phyloP scores from a whole-genome alignment of 2,113 vertebrate species.

The Rhegmatorhina hoffmannsi region DNA sequence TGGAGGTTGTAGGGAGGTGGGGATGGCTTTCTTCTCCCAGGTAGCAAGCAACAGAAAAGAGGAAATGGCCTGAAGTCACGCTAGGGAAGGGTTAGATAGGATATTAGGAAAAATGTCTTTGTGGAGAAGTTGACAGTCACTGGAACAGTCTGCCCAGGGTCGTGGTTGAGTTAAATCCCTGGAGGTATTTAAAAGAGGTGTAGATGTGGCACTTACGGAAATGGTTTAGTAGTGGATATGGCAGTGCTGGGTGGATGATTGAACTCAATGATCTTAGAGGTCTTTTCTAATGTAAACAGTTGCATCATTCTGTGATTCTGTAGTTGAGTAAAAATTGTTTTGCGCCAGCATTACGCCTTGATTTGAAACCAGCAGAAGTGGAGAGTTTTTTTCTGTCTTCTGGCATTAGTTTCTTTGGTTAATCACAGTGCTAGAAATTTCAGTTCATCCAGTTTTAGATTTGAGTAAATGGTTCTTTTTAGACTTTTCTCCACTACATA shows the following conservation, averaged over 20 bases:
- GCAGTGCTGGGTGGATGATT: no score
- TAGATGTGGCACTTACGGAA: neutral
- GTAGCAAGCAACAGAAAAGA: neutral
- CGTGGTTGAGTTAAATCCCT: neutral
- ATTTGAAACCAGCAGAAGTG: neutral
- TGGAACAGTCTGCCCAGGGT: neutral
- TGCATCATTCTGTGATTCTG: neutral
- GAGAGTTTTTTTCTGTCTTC: neutral
- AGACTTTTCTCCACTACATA: neutral
- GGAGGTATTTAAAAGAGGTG: neutral
- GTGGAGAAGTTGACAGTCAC: neutral
- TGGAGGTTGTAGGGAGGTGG: neutral
- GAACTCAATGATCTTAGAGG: neutral
- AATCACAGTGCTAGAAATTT: neutral
- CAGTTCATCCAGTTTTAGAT: neutral
- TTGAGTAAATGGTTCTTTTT: neutral
- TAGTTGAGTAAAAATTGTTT: neutral
- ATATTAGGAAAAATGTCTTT: neutral
- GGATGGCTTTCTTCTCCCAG: neutral
- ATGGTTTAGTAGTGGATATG: neutral
- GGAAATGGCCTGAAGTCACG: neutral
- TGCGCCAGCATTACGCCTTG: neutral
- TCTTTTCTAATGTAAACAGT: neutral
- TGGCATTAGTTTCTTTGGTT: neutral
- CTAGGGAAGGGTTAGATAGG: neutral